Percentiles rank a stretch among this genome's conserved stretches.
Evolutionary conservation across 2,888 invertebrate species (phyloP).

Genomic region (Caenorhabditis panamensis): DNA sequence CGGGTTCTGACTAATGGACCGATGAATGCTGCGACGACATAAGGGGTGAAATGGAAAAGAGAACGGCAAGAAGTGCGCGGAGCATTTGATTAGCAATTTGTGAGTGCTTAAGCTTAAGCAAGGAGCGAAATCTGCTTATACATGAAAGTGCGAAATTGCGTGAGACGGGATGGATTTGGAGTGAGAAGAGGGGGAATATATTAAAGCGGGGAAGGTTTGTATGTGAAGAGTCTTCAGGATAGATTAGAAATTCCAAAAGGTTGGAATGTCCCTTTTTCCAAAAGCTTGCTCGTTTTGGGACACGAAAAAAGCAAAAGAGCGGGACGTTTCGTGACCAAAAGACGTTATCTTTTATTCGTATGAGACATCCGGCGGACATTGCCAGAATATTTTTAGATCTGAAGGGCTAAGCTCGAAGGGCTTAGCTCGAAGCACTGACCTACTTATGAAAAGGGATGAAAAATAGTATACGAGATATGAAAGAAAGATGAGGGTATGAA

Average conservation of each 20-base stretch:
- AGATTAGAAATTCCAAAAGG: conserved; percentile 20
- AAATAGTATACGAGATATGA: too few species aligned
- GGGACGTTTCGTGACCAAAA: conserved; percentile 41
- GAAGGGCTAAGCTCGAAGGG: too few species aligned
- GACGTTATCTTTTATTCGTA: conserved; percentile 48
- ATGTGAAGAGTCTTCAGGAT: conserved; percentile 1
- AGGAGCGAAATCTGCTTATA: conserved; percentile 20
- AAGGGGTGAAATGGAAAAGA: conserved; percentile 7
- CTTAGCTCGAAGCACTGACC: too few species aligned
- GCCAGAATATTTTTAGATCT: neutral
- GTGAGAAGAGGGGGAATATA: conserved; percentile 3
- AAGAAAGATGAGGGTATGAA: too few species aligned
- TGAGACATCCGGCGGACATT: neutral
- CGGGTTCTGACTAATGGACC: conserved; percentile 33
- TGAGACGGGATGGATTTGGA: conserved; percentile 20
- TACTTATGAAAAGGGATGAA: too few species aligned
- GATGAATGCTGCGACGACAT: neutral
- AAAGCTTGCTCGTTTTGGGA: neutral
- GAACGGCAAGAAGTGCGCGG: conserved; percentile 21
- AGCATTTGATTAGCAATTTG: conserved; percentile 53
- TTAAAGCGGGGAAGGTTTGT: neutral
- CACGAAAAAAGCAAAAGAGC: neutral
- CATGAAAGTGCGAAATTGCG: conserved; percentile 39
- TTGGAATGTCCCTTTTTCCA: conserved; percentile 5
- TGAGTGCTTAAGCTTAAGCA: conserved; percentile 22